These are phyloP conservation scores for Lytechinus variegatus DNA, from an alignment of 35 echinoderm and acorn worm species.

Conservation along the genomic window DNA sequence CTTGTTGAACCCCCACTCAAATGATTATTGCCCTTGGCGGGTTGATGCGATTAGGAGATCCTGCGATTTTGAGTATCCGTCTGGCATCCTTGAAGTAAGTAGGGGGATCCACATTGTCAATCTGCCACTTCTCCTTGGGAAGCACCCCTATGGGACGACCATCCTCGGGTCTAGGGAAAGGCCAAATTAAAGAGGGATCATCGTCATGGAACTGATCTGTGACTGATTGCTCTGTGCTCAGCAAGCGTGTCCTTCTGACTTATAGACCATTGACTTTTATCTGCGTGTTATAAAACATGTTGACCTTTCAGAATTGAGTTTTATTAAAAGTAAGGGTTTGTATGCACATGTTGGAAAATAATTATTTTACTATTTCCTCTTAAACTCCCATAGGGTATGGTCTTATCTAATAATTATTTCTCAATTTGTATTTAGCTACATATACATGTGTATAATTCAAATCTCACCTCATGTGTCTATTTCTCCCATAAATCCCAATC, in stretches of 20 bases:
- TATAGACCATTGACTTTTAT: too few species aligned
- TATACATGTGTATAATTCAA: too few species aligned
- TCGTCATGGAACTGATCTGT: not conserved
- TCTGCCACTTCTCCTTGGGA: not conserved
- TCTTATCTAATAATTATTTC: too few species aligned
- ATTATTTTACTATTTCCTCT: too few species aligned
- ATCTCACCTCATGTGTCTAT: too few species aligned
- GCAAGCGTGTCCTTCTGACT: not conserved
- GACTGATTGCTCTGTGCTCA: not conserved
- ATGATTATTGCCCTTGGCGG: not conserved
- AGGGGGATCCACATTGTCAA: not conserved
- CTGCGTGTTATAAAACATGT: too few species aligned
- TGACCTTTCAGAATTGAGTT: too few species aligned
- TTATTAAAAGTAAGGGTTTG: too few species aligned
- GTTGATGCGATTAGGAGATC: not conserved
- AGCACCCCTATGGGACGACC: not conserved
- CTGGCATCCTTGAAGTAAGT: slow-evolving; percentile 5
- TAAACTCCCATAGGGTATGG: too few species aligned
- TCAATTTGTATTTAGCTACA: too few species aligned
- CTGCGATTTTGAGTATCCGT: not conserved
- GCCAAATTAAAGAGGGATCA: slow-evolving; percentile 13
- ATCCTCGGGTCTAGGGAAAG: not conserved
- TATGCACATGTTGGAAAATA: too few species aligned
- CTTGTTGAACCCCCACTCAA: not conserved
- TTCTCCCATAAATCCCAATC: too few species aligned